Percentiles rank a stretch among this genome's conserved stretches.
Evolutionary conservation across 2,888 invertebrate genomes (phyloP).

Genomic region (Erpobdella octoculata): DNA sequence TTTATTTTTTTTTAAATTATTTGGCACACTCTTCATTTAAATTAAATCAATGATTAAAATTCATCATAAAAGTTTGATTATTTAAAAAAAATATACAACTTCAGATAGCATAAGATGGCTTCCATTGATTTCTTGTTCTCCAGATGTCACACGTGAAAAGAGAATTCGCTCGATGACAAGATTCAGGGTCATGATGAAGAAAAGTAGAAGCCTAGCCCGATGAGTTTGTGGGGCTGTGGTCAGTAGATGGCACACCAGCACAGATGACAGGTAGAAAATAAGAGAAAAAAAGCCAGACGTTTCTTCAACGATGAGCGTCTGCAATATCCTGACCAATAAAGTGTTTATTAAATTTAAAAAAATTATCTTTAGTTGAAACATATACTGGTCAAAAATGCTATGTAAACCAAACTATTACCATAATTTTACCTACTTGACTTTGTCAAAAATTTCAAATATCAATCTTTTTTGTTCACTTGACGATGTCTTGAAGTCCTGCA

Average conservation of each 20-base stretch:
- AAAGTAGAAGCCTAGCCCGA: constrained; percentile 58
- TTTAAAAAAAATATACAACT: too few species aligned
- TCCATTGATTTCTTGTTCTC: too few species aligned
- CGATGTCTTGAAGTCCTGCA: constrained; percentile 53
- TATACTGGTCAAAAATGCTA: too few species aligned
- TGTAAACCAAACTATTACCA: too few species aligned
- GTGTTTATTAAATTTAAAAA: background rate
- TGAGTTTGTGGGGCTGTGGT: constrained; percentile 58
- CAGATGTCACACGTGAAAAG: too few species aligned
- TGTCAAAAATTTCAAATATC: constrained; percentile 57
- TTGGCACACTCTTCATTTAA: too few species aligned
- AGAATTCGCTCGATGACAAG: constrained; percentile 54
- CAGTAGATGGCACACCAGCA: constrained; percentile 57
- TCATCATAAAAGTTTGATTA: too few species aligned
- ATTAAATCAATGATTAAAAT: too few species aligned
- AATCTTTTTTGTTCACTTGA: constrained; percentile 58
- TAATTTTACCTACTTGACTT: constrained; percentile 9
- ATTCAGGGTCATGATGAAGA: constrained; percentile 56
- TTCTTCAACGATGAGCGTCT: constrained; percentile 61
- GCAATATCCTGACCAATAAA: constrained; percentile 56
- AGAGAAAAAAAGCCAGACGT: constrained; percentile 61
- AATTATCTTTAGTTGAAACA: background rate
- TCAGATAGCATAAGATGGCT: too few species aligned
- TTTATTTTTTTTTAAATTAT: too few species aligned
- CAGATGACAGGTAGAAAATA: constrained; percentile 58